phyloP scores from a whole-genome alignment of 2,113 vertebrate species.

The Mustela lutreola region DNA sequence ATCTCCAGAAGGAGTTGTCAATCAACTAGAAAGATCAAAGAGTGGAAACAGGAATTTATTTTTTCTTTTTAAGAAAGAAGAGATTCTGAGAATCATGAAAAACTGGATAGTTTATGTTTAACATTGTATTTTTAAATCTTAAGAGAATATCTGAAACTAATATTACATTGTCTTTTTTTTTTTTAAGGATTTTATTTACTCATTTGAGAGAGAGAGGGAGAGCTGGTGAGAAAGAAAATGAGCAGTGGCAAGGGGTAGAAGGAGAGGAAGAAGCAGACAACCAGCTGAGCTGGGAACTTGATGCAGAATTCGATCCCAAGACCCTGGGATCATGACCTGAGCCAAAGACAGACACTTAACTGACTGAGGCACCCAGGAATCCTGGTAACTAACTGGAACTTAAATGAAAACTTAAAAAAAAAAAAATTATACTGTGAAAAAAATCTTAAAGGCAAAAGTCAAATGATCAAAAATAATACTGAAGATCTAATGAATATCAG shows the following conservation, averaged over 20 bases:
- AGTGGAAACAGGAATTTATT: not conserved
- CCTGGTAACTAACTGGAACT: not conserved
- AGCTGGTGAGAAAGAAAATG: not conserved
- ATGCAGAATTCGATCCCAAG: not conserved
- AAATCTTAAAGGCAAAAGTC: not conserved
- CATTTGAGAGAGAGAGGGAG: not conserved
- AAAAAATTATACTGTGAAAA: not conserved
- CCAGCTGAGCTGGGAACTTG: not conserved
- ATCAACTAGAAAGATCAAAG: not conserved
- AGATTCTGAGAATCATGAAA: not conserved
- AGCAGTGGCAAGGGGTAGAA: not conserved
- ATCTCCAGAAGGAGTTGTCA: not conserved
- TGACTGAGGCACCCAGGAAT: too few species aligned
- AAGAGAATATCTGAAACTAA: not conserved
- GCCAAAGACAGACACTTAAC: too few species aligned
- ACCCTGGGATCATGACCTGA: not conserved
- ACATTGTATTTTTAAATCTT: not conserved
- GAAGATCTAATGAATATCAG: not conserved
- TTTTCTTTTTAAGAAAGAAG: not conserved
- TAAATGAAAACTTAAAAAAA: not conserved
- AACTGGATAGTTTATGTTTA: not conserved
- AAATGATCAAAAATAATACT: constrained; percentile 1
- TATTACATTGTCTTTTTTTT: not conserved
- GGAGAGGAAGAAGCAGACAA: not conserved
- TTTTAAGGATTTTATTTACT: not conserved